Conservation (phyloP, 2,113 vertebrate genomes). For the Anseranas semipalmata region DNA sequence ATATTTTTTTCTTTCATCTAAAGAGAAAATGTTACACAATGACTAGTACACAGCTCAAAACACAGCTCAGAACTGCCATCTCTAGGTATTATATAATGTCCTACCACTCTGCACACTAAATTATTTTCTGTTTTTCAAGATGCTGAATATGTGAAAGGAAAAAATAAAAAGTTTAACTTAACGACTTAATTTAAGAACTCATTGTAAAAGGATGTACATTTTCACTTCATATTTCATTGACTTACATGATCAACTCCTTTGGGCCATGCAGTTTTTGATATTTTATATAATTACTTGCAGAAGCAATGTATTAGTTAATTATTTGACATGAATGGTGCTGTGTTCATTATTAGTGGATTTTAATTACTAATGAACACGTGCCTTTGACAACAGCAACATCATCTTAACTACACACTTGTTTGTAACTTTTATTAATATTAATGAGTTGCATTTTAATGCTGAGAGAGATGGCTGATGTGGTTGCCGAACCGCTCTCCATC, state of each 20-base stretch:
- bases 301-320: not conserved
- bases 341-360: not conserved
- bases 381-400: not conserved
- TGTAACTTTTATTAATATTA: not conserved
- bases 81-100: not conserved
- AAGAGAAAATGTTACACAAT: not conserved
- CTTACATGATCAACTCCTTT: not conserved
- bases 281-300: not conserved
- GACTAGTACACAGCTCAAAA: not conserved
- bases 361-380: not conserved
- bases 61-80: constrained; percentile 63
- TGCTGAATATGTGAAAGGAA: not conserved
- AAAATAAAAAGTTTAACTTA: not conserved
- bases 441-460: not conserved
- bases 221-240: not conserved
- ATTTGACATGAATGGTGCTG: not conserved
- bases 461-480: too few relatives aligned
- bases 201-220: not conserved
- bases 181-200: not conserved
- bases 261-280: not conserved
- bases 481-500: too few relatives aligned
- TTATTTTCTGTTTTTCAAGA: not conserved
- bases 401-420: not conserved
- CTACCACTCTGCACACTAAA: not conserved
- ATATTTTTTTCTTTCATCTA: constrained; percentile 17